Evolutionary conservation across 1,140 invertebrate genomes (phyloP).

Genomic region (Sipha flava): DNA sequence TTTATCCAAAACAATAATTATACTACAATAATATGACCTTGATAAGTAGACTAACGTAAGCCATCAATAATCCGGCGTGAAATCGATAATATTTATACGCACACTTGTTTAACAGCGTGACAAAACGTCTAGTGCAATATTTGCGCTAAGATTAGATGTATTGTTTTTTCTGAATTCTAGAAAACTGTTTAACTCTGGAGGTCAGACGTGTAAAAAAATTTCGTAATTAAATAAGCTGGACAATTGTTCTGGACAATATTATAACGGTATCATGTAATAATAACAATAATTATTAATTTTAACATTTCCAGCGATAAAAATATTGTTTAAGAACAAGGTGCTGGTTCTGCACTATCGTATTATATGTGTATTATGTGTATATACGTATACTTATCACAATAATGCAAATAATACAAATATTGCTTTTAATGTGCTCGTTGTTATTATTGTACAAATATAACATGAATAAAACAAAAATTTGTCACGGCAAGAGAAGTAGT

Average conservation of each 20-base stretch:
- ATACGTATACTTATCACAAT: background rate
- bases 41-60: background rate
- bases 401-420: background rate
- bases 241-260: background rate
- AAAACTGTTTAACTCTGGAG: background rate
- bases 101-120: constrained; percentile 11
- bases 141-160: background rate
- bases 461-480: background rate
- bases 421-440: background rate
- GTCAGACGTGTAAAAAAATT: background rate
- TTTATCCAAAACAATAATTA: background rate
- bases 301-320: background rate
- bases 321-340: too few species aligned
- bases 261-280: background rate
- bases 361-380: too few species aligned
- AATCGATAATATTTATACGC: constrained; percentile 18
- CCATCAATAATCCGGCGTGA: constrained; percentile 3
- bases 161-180: background rate
- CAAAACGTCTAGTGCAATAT: constrained; percentile 10
- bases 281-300: background rate
- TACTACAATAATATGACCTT: background rate
- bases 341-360: too few species aligned
- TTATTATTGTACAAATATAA: background rate
- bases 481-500: background rate
- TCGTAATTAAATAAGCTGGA: constrained; percentile 2